Evolutionary conservation across 2,797 vertebrate species (phyloP).

Genomic region (Leptoclinus maculatus): DNA sequence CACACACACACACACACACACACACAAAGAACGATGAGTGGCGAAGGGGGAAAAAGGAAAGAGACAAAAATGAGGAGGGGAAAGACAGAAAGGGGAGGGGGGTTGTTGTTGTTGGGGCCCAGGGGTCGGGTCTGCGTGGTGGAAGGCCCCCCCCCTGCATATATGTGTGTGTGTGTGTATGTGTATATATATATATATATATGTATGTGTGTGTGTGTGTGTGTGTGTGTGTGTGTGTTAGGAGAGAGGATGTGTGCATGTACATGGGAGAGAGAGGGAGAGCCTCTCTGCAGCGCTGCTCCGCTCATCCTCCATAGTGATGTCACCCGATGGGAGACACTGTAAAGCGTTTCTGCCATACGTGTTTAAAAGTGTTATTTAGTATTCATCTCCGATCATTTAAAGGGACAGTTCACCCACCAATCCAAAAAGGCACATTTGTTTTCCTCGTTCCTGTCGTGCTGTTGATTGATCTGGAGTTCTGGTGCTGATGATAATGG

Average conservation of each 20-base stretch:
- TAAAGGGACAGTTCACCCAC: background rate
- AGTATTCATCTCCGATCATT: background rate
- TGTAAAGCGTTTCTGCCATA: background rate
- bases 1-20: background rate
- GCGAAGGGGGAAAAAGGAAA: slow-evolving; percentile 19
- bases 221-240: slow-evolving; percentile 21
- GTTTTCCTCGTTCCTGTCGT: background rate
- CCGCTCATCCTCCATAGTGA: slow-evolving; percentile 8
- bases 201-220: background rate
- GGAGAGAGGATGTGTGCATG: slow-evolving; percentile 9
- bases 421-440: background rate
- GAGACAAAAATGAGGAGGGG: slow-evolving; percentile 44
- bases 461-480: background rate
- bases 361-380: background rate
- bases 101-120: slow-evolving; percentile 52
- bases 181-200: slow-evolving; percentile 14
- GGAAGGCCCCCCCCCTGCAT: slow-evolving; percentile 49
- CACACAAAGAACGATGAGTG: slow-evolving; percentile 3
- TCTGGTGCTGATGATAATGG: background rate
- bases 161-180: slow-evolving; percentile 6
- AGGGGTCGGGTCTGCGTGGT: slow-evolving; percentile 46
- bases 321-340: background rate
- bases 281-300: slow-evolving; percentile 8
- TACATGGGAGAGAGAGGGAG: background rate
- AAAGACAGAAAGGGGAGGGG: slow-evolving; percentile 19